Evolutionary conservation across 2,113 vertebrate species (phyloP), one percentile per base, ranked within the genome.

Genomic region (Nothobranchius kuhntae): DNA sequence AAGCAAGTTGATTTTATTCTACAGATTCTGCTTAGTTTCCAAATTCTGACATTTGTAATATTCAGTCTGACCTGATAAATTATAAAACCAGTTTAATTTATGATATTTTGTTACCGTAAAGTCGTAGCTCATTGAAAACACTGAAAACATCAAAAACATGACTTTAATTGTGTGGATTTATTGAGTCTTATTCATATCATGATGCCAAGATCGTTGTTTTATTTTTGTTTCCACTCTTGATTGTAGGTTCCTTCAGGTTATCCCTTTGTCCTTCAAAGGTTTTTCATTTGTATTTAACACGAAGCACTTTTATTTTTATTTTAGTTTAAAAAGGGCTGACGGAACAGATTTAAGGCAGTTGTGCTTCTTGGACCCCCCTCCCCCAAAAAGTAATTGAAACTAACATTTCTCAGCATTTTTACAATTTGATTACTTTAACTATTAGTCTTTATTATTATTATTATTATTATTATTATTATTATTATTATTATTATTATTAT

Each of bases 271-370:
- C 60, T 14, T 30, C 1, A 70, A 48, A 8, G 13, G 47, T 67
- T 73, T 51, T 70, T 53, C 38, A 13, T 57, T 60, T 76, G 61
- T 58, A 40, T 70, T 45, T 76, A 63, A 71, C 74, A 77, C 69
- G 26, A 79, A 85, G 78, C 82, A 86, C 85, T 84, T 84, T 84
- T 60, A 75, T 71, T 57, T 73, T 69, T 68, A 64, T 80, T 78
- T 84, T 65, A 71, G 21, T 21, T 64, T 77, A 58, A 83, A 81
- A 84, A 87, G 79, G 77, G 81, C 81, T 81, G 75, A 13, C 59
- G 52, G 65, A 83, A 82, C 51, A 69, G 24, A 72, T 84, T 77
- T 75, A 61, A 81, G 78, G 52, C 26, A 36, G 45, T 26, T 73
- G 65, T 85, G 68, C 55, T 74, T 88, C 65, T 68, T 78, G 79